These are phyloP conservation scores for Hemistola chrysoprasaria DNA, from an alignment of 2,888 invertebrate genomes.

Conservation along the genomic window DNA sequence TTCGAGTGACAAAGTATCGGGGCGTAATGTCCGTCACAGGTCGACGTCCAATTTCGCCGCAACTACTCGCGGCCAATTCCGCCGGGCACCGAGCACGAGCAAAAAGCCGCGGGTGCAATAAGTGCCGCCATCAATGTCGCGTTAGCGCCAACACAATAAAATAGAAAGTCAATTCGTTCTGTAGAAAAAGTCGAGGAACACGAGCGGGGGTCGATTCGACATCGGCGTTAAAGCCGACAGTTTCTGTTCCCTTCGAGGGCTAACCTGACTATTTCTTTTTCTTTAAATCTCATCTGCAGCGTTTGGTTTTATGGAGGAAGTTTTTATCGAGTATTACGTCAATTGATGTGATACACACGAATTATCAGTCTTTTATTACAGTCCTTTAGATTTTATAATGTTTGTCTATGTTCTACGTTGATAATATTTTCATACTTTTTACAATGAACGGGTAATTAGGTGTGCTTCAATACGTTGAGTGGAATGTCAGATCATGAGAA, in stretches of 20 bases:
- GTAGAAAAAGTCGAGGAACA: slow-evolving; percentile 45
- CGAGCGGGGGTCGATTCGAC: slow-evolving; percentile 31
- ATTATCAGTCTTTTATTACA: too few relatives aligned
- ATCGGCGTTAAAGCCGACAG: too few relatives aligned
- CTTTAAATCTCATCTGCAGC: slow-evolving; percentile 23
- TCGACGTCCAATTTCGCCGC: slow-evolving; percentile 52
- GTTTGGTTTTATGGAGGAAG: slow-evolving; percentile 1
- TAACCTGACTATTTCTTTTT: slow-evolving; percentile 28
- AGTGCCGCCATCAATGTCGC: slow-evolving; percentile 75
- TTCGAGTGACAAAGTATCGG: slow-evolving; percentile 35
- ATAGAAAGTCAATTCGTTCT: slow-evolving; percentile 69
- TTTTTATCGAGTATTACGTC: slow-evolving; percentile 17
- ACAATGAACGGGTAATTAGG: too few relatives aligned
- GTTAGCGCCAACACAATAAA: slow-evolving; percentile 76
- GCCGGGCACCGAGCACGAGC: slow-evolving; percentile 44
- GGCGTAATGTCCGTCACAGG: slow-evolving; percentile 24
- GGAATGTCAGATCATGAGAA: too few relatives aligned
- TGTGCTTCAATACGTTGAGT: too few relatives aligned
- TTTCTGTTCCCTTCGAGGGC: slow-evolving; percentile 20
- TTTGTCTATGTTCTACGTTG: too few relatives aligned
- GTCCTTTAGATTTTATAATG: too few relatives aligned
- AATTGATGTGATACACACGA: slow-evolving; percentile 7
- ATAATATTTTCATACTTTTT: too few relatives aligned
- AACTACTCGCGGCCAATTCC: slow-evolving; percentile 48
- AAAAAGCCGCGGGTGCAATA: slow-evolving; percentile 73